Evolutionary conservation across 1,140 invertebrate species (phyloP).

Genomic region (Leguminivora glycinivorella): DNA sequence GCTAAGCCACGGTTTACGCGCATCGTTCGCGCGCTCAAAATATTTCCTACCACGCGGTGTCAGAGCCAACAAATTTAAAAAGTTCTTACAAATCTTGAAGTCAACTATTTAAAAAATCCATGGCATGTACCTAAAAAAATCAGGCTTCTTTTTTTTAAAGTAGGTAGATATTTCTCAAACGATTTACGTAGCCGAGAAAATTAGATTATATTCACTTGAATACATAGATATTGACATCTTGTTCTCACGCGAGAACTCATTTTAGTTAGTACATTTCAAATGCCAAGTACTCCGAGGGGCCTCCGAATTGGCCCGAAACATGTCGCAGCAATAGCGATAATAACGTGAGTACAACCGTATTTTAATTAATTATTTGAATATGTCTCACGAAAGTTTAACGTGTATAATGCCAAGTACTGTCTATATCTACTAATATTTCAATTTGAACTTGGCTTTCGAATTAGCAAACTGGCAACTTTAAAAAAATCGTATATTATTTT

Average conservation of each 20-base stretch:
- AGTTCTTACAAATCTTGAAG: no score
- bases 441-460: neutral
- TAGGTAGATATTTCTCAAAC: slow-evolving; percentile 16
- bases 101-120: no score
- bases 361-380: no score
- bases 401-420: neutral
- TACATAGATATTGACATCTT: slow-evolving; percentile 19
- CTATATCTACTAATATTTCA: neutral
- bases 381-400: no score
- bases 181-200: slow-evolving; percentile 6
- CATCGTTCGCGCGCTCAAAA: no score
- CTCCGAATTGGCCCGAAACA: no score
- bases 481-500: neutral
- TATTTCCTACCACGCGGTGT: no score
- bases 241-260: neutral
- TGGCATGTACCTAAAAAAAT: neutral
- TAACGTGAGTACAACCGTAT: no score
- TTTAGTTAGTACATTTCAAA: neutral
- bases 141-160: neutral
- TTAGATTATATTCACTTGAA: slow-evolving; percentile 16
- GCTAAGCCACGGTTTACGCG: no score
- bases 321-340: no score
- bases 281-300: no score
- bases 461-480: neutral
- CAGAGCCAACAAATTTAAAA: no score